Conservation (phyloP, 2,113 vertebrate genomes). For the Pelodiscus sinensis region DNA sequence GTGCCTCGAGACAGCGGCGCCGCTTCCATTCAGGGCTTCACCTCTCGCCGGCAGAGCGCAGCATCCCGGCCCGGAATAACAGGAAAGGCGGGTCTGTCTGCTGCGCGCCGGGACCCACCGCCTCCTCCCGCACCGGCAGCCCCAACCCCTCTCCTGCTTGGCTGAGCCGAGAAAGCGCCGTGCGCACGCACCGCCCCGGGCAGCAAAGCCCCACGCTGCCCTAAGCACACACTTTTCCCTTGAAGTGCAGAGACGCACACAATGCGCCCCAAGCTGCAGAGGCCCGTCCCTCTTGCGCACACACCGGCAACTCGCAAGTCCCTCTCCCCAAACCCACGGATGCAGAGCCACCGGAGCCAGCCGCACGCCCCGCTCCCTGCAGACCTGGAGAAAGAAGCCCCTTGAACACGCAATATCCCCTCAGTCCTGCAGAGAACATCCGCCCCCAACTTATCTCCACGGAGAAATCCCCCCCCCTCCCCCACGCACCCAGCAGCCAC, state of each 20-base stretch:
- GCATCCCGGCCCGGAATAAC: not conserved
- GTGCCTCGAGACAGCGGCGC: not conserved
- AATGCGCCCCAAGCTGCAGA: not conserved
- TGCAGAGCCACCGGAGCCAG: not conserved
- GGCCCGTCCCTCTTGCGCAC: not conserved
- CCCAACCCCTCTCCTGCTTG: conserved; percentile 19
- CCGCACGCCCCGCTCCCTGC: not conserved
- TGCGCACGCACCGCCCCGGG: not conserved
- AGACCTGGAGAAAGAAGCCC: not conserved
- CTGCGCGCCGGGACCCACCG: not conserved
- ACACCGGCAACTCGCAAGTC: not conserved
- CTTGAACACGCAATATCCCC: not conserved
- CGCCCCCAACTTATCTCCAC: no score
- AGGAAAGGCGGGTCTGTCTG: not conserved
- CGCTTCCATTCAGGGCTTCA: not conserved
- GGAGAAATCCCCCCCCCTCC: not conserved
- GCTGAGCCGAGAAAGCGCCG: no score
- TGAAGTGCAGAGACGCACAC: not conserved
- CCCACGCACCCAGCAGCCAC: not conserved
- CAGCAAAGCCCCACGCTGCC: not conserved
- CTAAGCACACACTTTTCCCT: not conserved
- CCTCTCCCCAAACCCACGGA: no score
- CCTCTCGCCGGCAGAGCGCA: no score
- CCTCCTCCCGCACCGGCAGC: not conserved
- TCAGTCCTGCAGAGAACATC: not conserved